These are phyloP conservation scores for Pholis gunnellus DNA, from an alignment of 2,113 vertebrate genomes.

Conservation along the genomic window DNA sequence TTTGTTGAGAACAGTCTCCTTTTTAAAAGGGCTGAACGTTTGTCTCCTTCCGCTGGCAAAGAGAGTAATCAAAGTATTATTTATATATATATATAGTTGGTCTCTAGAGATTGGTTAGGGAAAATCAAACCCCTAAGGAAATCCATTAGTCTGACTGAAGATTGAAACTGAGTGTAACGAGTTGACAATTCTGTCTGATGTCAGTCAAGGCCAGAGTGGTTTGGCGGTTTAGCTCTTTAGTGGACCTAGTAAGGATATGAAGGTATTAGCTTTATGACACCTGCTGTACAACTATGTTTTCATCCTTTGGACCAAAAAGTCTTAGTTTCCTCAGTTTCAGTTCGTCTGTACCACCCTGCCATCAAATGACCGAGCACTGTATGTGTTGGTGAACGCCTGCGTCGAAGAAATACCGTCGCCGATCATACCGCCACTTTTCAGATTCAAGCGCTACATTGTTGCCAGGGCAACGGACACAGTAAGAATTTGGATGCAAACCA, in stretches of 20 bases:
- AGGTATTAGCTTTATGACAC: too few relatives aligned
- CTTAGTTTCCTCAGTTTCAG: not conserved
- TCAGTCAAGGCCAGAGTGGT: too few relatives aligned
- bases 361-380: not conserved
- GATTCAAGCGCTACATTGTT: slow-evolving; percentile 28
- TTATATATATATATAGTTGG: too few relatives aligned
- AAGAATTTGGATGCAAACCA: slow-evolving; percentile 19
- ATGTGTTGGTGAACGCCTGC: not conserved
- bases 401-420: not conserved
- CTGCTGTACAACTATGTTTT: not conserved
- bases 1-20: not conserved
- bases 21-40: not conserved
- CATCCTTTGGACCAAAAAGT: not conserved
- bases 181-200: too few relatives aligned
- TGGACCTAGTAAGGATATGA: too few relatives aligned
- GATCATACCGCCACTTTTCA: slow-evolving; percentile 4
- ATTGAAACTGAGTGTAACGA: too few relatives aligned
- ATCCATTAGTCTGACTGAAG: too few relatives aligned
- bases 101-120: too few relatives aligned
- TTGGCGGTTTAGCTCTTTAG: too few relatives aligned
- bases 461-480: slow-evolving; percentile 63
- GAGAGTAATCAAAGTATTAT: too few relatives aligned
- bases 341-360: not conserved
- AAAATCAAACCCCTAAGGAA: too few relatives aligned
- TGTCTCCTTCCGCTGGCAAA: too few relatives aligned